Evolutionary conservation across 2,797 vertebrate species (phyloP), one percentile per base, ranked within the genome.

Genomic region (Crossoptilon crossoptilon): DNA sequence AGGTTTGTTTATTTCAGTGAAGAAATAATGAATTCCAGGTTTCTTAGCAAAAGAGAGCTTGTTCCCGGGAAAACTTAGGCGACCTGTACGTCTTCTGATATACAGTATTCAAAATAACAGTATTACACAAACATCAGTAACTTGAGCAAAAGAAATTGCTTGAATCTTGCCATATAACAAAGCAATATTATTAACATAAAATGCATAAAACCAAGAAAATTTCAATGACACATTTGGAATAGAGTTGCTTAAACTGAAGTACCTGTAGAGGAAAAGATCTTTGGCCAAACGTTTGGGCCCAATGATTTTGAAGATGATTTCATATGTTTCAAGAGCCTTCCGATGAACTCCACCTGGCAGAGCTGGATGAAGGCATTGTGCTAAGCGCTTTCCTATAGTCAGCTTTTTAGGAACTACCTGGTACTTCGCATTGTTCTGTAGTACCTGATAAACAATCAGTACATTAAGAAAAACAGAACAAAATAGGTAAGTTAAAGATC

Each of bases 301-400:
- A 90, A 99, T 99, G 96, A 99, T 99, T 97, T 99, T 99, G 97
- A 99, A 99, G 96, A 99, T 99, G 24, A 99, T 99, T 97, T 99
- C 99, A 3, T 99, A 99, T 0, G 99, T 99, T 97, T 99, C 99
- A 96, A 99, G 98, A 59, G 99, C 99, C 97, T 99, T 99, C 71
- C 99, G 98, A 97, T 99, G 99, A 93, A 99, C 99, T 23, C 99
- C 99, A 29, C 99, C 99, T 9, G 99, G 99, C 94, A 99, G 97
- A n/a, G 99, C 99, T 27, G 99, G 99, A 91, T 99, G 99, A 44
- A 99, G 98, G 95, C 99, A 99, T 93, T 99, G 99, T 67, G 99
- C 99, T 66, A 99, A 96, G 73, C 99, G 98, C 94, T 99, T 99
- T 86, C 99, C 99, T 94, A 99, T 98, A 0, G 99, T 99, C 97